Evolutionary conservation across 2,113 vertebrate species (phyloP).

Genomic region (Serinus canaria): DNA sequence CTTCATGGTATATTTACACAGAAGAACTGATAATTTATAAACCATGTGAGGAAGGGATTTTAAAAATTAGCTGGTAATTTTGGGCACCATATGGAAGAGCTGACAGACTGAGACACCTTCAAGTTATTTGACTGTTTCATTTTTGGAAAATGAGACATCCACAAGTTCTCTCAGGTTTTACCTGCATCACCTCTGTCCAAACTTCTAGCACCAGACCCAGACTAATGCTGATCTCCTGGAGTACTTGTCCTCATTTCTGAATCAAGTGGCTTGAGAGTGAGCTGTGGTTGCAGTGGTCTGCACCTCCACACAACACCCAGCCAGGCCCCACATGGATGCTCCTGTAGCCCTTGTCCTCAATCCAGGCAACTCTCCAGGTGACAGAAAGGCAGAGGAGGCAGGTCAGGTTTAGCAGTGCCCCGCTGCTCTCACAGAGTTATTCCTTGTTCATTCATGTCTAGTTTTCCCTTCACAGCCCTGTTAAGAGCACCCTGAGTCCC

Average conservation of each 20-base stretch:
- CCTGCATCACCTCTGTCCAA: fast-evolving
- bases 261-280: background rate
- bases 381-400: background rate
- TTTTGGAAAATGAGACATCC: background rate
- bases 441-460: background rate
- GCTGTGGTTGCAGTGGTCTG: background rate
- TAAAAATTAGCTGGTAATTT: background rate
- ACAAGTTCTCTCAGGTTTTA: background rate
- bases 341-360: background rate
- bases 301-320: background rate
- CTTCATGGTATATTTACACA: background rate
- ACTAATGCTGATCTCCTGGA: background rate
- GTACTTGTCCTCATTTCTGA: background rate
- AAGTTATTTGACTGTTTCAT: background rate
- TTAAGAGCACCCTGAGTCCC: background rate
- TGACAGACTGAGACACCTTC: background rate
- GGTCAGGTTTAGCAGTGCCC: background rate
- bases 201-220: background rate
- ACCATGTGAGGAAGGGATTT: background rate
- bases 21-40: background rate
- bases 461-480: background rate
- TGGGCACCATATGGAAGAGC: background rate
- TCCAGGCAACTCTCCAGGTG: background rate
- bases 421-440: background rate
- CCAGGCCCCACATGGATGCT: fast-evolving